These are phyloP conservation scores for Araneus ventricosus DNA, from an alignment of 1,140 invertebrate genomes.

Conservation along the genomic window DNA sequence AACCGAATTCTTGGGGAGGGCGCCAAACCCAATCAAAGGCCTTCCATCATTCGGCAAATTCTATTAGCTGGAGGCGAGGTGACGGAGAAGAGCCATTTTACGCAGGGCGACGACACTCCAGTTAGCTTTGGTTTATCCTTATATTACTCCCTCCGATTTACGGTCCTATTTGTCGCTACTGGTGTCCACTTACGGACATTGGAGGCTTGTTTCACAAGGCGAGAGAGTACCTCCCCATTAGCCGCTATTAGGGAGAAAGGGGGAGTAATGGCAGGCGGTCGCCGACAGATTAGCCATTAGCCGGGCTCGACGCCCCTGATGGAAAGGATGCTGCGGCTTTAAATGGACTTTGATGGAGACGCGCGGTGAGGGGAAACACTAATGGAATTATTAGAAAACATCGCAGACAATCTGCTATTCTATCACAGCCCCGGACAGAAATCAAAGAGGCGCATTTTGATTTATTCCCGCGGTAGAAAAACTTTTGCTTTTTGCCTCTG, in stretches of 20 bases:
- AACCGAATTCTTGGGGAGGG: conserved; percentile 58
- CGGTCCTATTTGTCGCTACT: conserved; percentile 73
- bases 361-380: conserved; percentile 56
- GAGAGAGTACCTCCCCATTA: conserved; percentile 60
- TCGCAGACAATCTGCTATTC: conserved; percentile 69
- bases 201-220: conserved; percentile 71
- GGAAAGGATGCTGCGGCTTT: conserved; percentile 64
- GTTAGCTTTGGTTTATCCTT: conserved; percentile 70
- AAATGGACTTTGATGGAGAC: conserved; percentile 70
- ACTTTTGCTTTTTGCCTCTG: conserved; percentile 9
- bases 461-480: conserved; percentile 52
- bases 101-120: conserved; percentile 32
- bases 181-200: conserved; percentile 74
- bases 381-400: conserved; percentile 75
- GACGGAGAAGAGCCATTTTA: conserved; percentile 40
- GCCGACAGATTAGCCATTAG: conserved; percentile 74
- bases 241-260: conserved; percentile 58
- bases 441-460: conserved; percentile 69
- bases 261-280: conserved; percentile 65
- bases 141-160: conserved; percentile 72
- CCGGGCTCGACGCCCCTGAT: conserved; percentile 49
- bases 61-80: conserved; percentile 60
- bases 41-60: conserved; percentile 71
- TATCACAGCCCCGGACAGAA: conserved; percentile 56
- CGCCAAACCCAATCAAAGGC: conserved; percentile 71